Base-by-base conservation (phyloP, 2,113 vertebrate genomes). In the Hydrolagus affinis region DNA sequence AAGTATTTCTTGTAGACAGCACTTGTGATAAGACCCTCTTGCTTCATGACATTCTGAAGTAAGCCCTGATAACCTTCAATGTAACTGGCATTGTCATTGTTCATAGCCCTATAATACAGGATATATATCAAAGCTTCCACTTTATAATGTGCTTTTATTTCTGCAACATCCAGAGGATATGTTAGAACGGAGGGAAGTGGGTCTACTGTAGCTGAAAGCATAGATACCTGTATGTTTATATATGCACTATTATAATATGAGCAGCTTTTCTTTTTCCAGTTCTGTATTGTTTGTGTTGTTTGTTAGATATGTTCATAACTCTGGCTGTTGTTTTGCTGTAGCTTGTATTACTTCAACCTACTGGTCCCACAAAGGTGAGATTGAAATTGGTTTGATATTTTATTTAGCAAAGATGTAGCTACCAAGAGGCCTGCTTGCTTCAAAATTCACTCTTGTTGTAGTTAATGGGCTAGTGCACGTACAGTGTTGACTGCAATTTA, bases 351-450 rank as follows among this genome's bases (percentile, higher is more conserved):
- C 88, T 89, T 94, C 88, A 91, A 93, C 89, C 89, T 93, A 86
- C 88, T 94, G 86, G 92, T 91, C 88, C 92, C 92, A 15, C 90
- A 88, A 86, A 94, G 94, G 94, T 95, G 94, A 71, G 90, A 83
- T 83, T 66, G 66, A 83, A 68, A 83, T 66, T 66, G 62, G 17
- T 62, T 62, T 15, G 11, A 64, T 17, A 28, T 64, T 62, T 80
- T 80, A 17, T 17, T 21, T 66, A 30, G 60, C 30, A 66, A 30
- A 80, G 23, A 64, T 80, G 64, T 25, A 11, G 64, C 15, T 64
- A 9, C 66, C 14, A 44, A 75, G 56, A 21, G 2, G 73, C 32
- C 19, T 17, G 25, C 32, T 66, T 83, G 28, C 64, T 28, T 59
- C n/a, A 66, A 1, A 62, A 64, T 64, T 80, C 77, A 59, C 64